Percentiles rank a stretch among this genome's conserved stretches.
phyloP scores from a whole-genome alignment of 2,797 vertebrate genomes.

The Antennarius maculatus region DNA sequence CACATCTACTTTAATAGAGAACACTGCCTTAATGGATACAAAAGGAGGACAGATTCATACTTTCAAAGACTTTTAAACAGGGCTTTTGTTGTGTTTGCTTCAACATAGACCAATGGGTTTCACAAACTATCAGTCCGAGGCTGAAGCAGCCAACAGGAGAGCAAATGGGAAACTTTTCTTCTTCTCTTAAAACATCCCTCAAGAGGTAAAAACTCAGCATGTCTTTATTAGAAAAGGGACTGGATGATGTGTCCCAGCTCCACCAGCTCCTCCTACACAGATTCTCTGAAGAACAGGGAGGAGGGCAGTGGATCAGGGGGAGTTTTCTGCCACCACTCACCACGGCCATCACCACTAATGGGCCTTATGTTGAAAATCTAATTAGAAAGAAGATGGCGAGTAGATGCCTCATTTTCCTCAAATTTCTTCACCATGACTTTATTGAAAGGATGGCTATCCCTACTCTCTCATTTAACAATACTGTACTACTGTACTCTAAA shows the following conservation, averaged over 20 bases:
- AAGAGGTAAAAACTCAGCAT: neutral
- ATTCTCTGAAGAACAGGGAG: slow-evolving; percentile 24
- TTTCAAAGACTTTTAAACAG: slow-evolving; percentile 10
- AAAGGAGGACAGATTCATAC: slow-evolving; percentile 15
- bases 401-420: slow-evolving; percentile 51
- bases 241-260: slow-evolving; percentile 10
- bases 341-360: slow-evolving; percentile 52
- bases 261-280: slow-evolving; percentile 3
- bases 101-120: neutral
- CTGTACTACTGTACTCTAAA: neutral
- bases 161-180: slow-evolving; percentile 10
- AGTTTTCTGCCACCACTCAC: slow-evolving; percentile 42
- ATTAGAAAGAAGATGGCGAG: slow-evolving; percentile 57
- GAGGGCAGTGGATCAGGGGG: slow-evolving; percentile 18
- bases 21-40: slow-evolving; percentile 17
- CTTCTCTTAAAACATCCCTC: slow-evolving; percentile 5
- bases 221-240: neutral
- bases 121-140: slow-evolving; percentile 19
- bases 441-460: neutral
- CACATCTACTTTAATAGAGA: slow-evolving; percentile 3
- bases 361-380: slow-evolving; percentile 50
- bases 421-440: slow-evolving; percentile 46
- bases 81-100: slow-evolving; percentile 15
- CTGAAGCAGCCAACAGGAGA: slow-evolving; percentile 4
- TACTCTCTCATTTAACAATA: neutral